Evolutionary conservation across 2,888 invertebrate genomes (phyloP).

Genomic region (Agrenia bidenticulata): DNA sequence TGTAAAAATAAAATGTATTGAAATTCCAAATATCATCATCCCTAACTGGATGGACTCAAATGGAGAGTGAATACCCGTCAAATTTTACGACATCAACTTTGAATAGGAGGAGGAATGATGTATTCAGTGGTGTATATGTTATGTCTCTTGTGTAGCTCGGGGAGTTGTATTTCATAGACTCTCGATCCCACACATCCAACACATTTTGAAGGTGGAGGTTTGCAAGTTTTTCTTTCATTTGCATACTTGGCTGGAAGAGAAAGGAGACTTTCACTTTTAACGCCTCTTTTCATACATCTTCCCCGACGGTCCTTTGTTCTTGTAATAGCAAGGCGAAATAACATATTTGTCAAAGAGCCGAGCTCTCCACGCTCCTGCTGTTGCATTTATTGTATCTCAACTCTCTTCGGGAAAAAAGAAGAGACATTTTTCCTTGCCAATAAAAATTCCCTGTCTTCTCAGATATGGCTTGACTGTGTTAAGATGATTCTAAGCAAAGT

Average conservation of each 20-base stretch:
- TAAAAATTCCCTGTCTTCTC: conserved; percentile 9
- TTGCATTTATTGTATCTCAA: neutral
- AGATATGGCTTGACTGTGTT: neutral
- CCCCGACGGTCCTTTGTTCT: conserved; percentile 11
- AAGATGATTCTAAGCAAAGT: too few relatives aligned
- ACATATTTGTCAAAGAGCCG: conserved; percentile 14
- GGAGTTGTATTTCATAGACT: too few relatives aligned
- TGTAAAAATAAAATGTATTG: too few relatives aligned
- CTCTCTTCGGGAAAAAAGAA: neutral
- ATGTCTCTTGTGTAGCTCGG: too few relatives aligned
- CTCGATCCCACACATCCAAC: too few relatives aligned
- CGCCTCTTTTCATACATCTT: conserved; percentile 13
- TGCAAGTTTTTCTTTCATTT: conserved; percentile 14
- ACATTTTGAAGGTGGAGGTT: too few relatives aligned
- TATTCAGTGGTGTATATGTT: too few relatives aligned
- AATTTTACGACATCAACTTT: too few relatives aligned
- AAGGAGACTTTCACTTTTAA: conserved; percentile 16
- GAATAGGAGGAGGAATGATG: too few relatives aligned
- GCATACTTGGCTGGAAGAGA: conserved; percentile 6
- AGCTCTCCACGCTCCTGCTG: conserved; percentile 1
- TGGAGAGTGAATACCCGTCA: conserved; percentile 1
- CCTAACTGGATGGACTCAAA: neutral
- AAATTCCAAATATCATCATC: too few relatives aligned
- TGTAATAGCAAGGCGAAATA: conserved; percentile 13
- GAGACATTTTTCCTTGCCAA: conserved; percentile 14